Evolutionary conservation across 2,113 vertebrate species (phyloP).

Genomic region (Sarotherodon lohbergeri): DNA sequence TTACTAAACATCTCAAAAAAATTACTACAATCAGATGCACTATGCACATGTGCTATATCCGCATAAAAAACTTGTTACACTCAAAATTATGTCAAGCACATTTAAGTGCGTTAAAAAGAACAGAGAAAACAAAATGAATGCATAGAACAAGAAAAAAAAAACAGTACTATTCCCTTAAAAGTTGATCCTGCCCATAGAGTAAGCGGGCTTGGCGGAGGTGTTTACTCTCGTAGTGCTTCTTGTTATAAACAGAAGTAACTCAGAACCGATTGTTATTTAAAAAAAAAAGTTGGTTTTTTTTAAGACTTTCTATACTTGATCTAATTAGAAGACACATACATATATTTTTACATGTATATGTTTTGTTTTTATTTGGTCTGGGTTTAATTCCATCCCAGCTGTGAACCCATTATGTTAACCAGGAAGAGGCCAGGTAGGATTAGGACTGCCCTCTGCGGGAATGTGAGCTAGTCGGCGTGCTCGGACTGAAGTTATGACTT

Average conservation of each 20-base stretch:
- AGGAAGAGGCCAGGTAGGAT: not conserved
- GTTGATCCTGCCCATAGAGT: not conserved
- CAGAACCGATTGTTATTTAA: not conserved
- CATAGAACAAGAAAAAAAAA: not conserved
- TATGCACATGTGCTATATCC: not conserved
- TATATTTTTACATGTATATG: not conserved
- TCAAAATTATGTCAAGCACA: not conserved
- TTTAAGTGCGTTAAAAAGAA: not conserved
- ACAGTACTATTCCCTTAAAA: not conserved
- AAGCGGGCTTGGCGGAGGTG: not conserved
- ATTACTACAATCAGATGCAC: not conserved
- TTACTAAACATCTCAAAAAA: not conserved
- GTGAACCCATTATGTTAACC: not conserved
- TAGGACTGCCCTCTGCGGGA: not conserved
- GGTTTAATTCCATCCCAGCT: not conserved
- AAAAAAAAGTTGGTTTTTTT: not conserved
- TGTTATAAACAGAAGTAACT: not conserved
- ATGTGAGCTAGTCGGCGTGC: not conserved
- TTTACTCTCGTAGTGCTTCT: not conserved
- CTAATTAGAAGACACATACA: not conserved
- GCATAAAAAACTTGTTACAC: not conserved
- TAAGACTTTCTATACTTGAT: not conserved
- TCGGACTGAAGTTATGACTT: constrained; percentile 34
- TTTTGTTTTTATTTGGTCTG: not conserved
- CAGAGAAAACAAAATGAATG: not conserved